Evolutionary conservation across 2,888 invertebrate genomes (phyloP).

Genomic region (Antheraea yamamai): DNA sequence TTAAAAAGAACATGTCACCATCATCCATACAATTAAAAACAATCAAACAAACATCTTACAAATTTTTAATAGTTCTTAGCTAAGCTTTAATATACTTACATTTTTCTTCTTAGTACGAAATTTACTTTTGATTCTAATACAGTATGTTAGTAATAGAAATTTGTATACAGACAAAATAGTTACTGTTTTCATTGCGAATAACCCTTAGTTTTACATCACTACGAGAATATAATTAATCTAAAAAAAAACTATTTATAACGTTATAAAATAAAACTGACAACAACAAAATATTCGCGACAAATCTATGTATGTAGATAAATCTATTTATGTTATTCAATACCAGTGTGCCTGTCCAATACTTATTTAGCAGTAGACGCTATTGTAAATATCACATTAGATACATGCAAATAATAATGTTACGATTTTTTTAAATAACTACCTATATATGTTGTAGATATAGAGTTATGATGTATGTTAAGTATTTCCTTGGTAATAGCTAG

Average conservation of each 20-base stretch:
- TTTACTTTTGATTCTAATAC: not conserved
- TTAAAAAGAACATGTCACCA: no score
- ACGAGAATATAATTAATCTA: not conserved
- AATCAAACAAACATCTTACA: no score
- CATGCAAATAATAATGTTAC: slow-evolving; percentile 8
- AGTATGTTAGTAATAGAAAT: no score
- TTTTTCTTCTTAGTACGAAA: not conserved
- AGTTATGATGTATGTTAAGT: slow-evolving; percentile 32
- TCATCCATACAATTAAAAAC: no score
- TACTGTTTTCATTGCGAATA: not conserved
- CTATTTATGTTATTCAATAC: slow-evolving; percentile 35
- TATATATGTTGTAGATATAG: slow-evolving; percentile 14
- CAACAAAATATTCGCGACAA: not conserved
- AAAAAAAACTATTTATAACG: not conserved
- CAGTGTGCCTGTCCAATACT: slow-evolving; percentile 62
- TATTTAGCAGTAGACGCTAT: slow-evolving; percentile 35
- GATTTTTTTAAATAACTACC: slow-evolving; percentile 22
- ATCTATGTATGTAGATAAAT: not conserved
- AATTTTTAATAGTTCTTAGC: no score
- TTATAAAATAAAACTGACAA: not conserved
- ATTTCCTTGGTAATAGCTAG: slow-evolving; percentile 38
- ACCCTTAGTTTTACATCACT: not conserved
- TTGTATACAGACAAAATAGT: no score
- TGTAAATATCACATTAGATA: slow-evolving; percentile 38
- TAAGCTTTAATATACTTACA: no score